Percentiles rank a stretch among this genome's conserved stretches.
Conservation (phyloP, 92 coral and sea anemone genomes). For the Heteractis magnifica region DNA sequence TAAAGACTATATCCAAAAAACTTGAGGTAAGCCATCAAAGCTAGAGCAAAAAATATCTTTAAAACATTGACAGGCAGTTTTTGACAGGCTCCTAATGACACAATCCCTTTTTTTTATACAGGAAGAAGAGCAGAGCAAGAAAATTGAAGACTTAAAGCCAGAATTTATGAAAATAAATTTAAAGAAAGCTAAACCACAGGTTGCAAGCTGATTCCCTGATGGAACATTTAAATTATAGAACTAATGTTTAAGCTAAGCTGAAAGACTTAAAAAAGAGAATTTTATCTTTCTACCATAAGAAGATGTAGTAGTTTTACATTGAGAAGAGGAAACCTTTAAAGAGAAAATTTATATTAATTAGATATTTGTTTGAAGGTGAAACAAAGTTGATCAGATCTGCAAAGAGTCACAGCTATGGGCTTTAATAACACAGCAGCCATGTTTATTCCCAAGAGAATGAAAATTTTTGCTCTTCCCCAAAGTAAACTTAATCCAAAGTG, state of each 20-base stretch:
- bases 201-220: slow-evolving; percentile 58
- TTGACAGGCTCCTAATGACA: background rate
- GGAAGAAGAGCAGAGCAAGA: slow-evolving; percentile 67
- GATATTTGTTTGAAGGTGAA: too few species aligned
- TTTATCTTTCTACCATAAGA: background rate
- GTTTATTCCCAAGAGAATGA: too few species aligned
- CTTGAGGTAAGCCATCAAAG: slow-evolving; percentile 30
- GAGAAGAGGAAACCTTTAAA: background rate
- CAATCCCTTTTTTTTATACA: background rate
- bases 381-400: background rate
- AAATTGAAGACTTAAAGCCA: slow-evolving; percentile 69
- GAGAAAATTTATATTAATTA: too few species aligned
- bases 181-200: slow-evolving; percentile 67
- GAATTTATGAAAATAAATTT: slow-evolving; percentile 85
- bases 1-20: slow-evolving; percentile 40
- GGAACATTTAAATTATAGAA: background rate
- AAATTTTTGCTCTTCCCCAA: too few species aligned
- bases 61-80: background rate
- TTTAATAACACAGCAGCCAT: too few species aligned
- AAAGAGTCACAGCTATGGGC: background rate
- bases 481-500: too few species aligned
- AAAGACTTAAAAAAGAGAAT: background rate
- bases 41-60: background rate
- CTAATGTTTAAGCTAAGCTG: too few species aligned
- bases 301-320: background rate